Base-by-base conservation (phyloP, 2,888 invertebrate genomes). In the Epinotia nisella region DNA sequence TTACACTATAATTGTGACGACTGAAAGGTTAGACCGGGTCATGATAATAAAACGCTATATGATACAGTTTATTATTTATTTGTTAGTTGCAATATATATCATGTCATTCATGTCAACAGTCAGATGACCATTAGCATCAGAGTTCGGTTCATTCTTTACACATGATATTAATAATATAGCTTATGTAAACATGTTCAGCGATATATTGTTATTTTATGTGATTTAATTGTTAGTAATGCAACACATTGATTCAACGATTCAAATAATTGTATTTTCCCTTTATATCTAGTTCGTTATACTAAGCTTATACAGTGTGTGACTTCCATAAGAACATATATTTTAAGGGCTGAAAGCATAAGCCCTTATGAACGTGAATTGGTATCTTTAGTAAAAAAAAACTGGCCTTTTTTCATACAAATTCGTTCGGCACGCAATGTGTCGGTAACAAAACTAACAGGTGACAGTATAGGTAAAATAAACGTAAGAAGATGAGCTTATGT, bases 31-130 rank as follows among this genome's bases (percentile, higher is more conserved):
- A 19, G 41, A 61, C 10, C 13, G 45, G 61, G 9, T 21, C 19
- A 15, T 41, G 7, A 29, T 45, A 70, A 72, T 68, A 51, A 72
- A 72, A 67, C 55, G n/a, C 35, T n/a, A 1, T 13, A 21, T 29
- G 1, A 21, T 72, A 51, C n/a, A 49, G 67, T 75, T 78, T 78
- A 76, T 78, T 78, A 77, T 80, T 82, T 87, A 87, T 87, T 82
- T 84, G 83, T 89, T 89, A 90, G 82, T 88, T 82, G 77, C 80
- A 85, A 87, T 88, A 85, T 83, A 83, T 87, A 83, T 83, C 83
- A 83, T 85, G 85, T 76, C 85, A 85, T n/a, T n/a, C n/a, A 77
- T 80, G 82, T 84, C 79, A 82, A 80, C 82, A 86, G 77, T 85
- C 73, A 79, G 76, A 78, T 65, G 51, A 77, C 79, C 75, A 74